Percentiles rank a stretch among this genome's conserved stretches.
Conservation (phyloP, 2,888 invertebrate genomes). For the Acleris literana region DNA sequence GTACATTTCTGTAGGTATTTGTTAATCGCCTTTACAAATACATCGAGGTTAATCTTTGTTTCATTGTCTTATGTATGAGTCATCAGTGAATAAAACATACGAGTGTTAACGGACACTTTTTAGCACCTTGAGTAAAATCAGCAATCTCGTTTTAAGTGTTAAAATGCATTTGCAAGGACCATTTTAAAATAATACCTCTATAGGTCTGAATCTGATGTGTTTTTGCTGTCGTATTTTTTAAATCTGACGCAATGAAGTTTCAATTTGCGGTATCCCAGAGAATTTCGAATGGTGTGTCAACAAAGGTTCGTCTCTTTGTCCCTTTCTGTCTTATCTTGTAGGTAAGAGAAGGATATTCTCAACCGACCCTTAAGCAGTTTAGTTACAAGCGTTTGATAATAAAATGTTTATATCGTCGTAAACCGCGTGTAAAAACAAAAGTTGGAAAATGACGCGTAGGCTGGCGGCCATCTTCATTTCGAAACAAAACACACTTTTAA, state of each 20-base stretch:
- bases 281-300: too few relatives aligned
- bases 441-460: slow-evolving; percentile 57
- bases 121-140: slow-evolving; percentile 5
- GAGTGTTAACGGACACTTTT: slow-evolving; percentile 7
- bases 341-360: background rate
- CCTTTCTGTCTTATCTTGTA: background rate
- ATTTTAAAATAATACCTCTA: slow-evolving; percentile 8
- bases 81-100: slow-evolving; percentile 1
- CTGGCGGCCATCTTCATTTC: slow-evolving; percentile 53
- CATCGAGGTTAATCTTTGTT: background rate
- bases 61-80: slow-evolving; percentile 6
- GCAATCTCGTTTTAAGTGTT: slow-evolving; percentile 9
- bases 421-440: slow-evolving; percentile 43
- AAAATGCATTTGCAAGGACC: slow-evolving; percentile 13
- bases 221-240: background rate
- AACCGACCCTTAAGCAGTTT: slow-evolving; percentile 2
- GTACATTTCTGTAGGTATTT: background rate
- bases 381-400: slow-evolving; percentile 32
- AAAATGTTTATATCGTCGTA: slow-evolving; percentile 43
- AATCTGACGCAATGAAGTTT: slow-evolving; percentile 9
- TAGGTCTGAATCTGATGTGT: background rate
- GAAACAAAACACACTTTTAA: slow-evolving; percentile 54
- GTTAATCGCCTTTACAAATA: background rate
- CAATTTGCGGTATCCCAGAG: slow-evolving; percentile 13
- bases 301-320: background rate